Conservation (phyloP, 2,113 vertebrate genomes). For the Monarcha castaneiventris region DNA sequence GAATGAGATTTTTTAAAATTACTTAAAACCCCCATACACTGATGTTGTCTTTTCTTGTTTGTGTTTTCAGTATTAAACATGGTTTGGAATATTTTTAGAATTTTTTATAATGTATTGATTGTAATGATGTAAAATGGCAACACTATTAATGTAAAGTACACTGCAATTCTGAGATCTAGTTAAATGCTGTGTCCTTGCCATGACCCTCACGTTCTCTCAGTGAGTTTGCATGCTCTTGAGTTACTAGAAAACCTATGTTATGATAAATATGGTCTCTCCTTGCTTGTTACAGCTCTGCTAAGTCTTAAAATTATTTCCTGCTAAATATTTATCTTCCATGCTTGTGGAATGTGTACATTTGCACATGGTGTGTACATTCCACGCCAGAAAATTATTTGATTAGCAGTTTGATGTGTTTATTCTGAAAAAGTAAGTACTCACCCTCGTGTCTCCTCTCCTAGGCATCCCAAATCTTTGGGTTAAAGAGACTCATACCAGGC, state of each 20-base stretch:
- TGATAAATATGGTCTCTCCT: not conserved
- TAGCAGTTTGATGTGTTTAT: not conserved
- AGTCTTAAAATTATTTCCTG: not conserved
- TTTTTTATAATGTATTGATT: not conserved
- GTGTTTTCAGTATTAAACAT: not conserved
- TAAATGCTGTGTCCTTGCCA: not conserved
- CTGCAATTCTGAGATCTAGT: not conserved
- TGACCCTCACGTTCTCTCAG: not conserved
- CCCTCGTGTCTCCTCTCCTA: not conserved
- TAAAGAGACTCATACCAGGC: not conserved
- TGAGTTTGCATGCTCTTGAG: not conserved
- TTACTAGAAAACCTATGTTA: not conserved
- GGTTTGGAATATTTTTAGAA: not conserved
- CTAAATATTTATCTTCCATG: not conserved
- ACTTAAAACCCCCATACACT: fast-evolving
- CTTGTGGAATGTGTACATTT: not conserved
- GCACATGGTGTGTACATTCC: not conserved
- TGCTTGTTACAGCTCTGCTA: not conserved
- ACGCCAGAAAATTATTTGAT: not conserved
- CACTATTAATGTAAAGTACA: not conserved
- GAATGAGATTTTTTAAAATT: not conserved
- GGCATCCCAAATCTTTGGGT: not conserved
- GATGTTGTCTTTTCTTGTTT: not conserved
- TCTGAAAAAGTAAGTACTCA: not conserved
- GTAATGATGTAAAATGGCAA: not conserved